Base-by-base conservation (phyloP, 1,140 invertebrate species). In the Nixonia krombeini region DNA sequence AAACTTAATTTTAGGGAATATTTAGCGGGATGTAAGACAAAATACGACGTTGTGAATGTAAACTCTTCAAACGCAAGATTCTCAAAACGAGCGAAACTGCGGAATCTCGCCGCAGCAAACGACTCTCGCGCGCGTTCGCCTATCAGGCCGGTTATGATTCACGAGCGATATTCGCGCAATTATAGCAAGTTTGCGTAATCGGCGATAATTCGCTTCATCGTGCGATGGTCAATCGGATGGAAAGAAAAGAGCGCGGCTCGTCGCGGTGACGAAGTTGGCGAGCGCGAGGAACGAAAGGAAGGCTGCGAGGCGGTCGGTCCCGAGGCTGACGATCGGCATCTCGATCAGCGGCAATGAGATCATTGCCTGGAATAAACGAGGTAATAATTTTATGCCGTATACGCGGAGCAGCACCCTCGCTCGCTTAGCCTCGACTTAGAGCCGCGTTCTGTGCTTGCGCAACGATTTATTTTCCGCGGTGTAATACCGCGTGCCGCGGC, bases 281-380 rank as follows among this genome's bases (percentile, higher is more conserved):
- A 59, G 52, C 46, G 50, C 44, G 56, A 70, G 62, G 66, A 59
- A 64, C 51, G 55, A 66, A 66, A 66, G 53, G 52, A 71, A 61
- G 69, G 53, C 38, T 61, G 42, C 49, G 29, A 50, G 56, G 42
- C 49, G 29, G 55, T 63, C 23, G 51, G 41, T 59, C 66, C 52
- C 69, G 69, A 72, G 59, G 69, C 63, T 72, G 63, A 64, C 63
- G 63, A 61, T 72, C 63, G 63, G 63, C 69, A 64, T 72, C 58
- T 66, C 62, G 62, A 71, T 71, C 67, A 58, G 62, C 63, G 68
- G 72, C 81, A 82, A 82, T 84, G 83, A 83, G 79, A 83, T 84
- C 82, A 82, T 80, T 81, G 79, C 81, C 74, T 78, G 73, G 70
- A 84, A 83, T 85, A 85, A 80, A 78, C 76, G 76, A 81, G 65